Base-by-base conservation (phyloP, 2,113 vertebrate genomes). In the Tetrax tetrax region DNA sequence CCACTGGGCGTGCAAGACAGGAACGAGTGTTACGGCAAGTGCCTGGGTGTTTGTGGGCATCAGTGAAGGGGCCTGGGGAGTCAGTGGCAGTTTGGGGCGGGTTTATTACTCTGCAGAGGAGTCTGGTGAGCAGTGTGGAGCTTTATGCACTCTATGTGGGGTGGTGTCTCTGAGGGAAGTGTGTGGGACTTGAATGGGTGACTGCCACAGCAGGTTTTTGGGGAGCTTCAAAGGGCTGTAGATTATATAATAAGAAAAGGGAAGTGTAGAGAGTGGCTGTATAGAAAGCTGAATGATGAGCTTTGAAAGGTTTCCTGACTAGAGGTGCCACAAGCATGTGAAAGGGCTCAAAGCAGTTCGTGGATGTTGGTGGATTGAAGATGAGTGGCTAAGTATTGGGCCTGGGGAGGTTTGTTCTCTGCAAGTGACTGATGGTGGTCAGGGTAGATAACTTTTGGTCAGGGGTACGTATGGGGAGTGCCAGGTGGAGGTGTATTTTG, bases 271-370 rank as follows among this genome's bases (percentile, higher is more conserved):
- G n/a, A 65, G 33, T 4, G 22, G 10, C 29, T 35, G 12, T 29
- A 19, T 7, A 9, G 22, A 33, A 33, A 64, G 19, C 6, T 9
- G 47, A 41, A 10, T 14, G 41, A 21, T 18, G 43, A 70, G 13
- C 7, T 33, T 10, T 45, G 33, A 15, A 28, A 57, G 20, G 8
- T 16, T n/a, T 35, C 22, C 68, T 57, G 41, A 4, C 8, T 13
- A 33, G 25, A 56, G 56, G 11, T 64, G 23, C 20, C 8, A 7
- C 0, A 2, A 37, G 13, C 0, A 1, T 16, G 14, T 38, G 9
- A 33, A 21, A 17, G 15, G 35, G 11, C 37, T 59, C 24, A 23
- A 3, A 53, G 2, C 0, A 0, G 15, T 9, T 50, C 23, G 5
- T n/a, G 43, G 28, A 28, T 14, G 1, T n/a, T n/a, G n/a, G n/a